Conservation (phyloP, 2,888 invertebrate species). For the Nasonia oneida region DNA sequence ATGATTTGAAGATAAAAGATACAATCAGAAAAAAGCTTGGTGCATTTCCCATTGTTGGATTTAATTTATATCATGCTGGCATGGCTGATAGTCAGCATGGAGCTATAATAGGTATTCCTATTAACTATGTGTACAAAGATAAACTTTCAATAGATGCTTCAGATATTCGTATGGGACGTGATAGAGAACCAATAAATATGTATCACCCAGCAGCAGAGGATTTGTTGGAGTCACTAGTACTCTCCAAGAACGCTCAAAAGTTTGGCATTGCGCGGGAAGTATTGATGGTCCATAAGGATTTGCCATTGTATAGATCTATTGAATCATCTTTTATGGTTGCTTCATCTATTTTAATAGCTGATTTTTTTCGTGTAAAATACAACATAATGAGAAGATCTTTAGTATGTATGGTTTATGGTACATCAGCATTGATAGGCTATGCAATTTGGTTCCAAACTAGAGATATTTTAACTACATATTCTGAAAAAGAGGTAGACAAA, state of each 20-base stretch:
- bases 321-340: constrained; percentile 31
- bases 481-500: constrained; percentile 84
- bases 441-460: constrained; percentile 84
- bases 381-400: constrained; percentile 82
- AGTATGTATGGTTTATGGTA: constrained; percentile 80
- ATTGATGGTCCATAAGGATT: constrained; percentile 82
- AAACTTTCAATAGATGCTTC: constrained; percentile 81
- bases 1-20: constrained; percentile 82
- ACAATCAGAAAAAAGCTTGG: constrained; percentile 80
- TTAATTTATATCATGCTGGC: constrained; percentile 87
- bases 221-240: constrained; percentile 84
- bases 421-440: constrained; percentile 82
- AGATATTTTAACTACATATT: constrained; percentile 84
- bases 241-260: constrained; percentile 89
- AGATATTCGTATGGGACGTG: constrained; percentile 81
- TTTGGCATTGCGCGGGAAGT: constrained; percentile 91
- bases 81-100: constrained; percentile 81
- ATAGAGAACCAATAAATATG: constrained; percentile 84
- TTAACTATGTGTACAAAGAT: constrained; percentile 84
- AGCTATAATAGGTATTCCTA: constrained; percentile 87
- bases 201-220: constrained; percentile 82
- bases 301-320: constrained; percentile 80
- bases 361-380: constrained; percentile 80
- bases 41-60: constrained; percentile 87
- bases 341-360: constrained; percentile 75